phyloP scores from a whole-genome alignment of 2,113 vertebrate species.

The Toxotes chatareus region DNA sequence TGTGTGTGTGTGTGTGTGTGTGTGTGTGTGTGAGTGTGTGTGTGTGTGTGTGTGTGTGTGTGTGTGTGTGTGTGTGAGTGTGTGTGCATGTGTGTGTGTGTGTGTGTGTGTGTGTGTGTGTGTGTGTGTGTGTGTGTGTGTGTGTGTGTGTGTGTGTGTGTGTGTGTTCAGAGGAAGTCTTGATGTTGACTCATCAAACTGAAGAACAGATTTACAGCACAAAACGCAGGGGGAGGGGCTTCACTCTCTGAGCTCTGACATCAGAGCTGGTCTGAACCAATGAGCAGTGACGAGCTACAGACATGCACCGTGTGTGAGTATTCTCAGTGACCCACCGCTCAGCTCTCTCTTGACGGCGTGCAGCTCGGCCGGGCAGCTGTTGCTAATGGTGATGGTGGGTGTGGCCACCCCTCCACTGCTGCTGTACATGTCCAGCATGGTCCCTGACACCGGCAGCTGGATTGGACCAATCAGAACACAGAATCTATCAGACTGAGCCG shows the following conservation, averaged over 20 bases:
- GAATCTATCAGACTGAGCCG: neutral
- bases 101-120: neutral
- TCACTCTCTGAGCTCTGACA: neutral
- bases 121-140: neutral
- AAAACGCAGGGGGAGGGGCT: slow-evolving; percentile 10
- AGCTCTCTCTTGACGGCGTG: slow-evolving; percentile 87
- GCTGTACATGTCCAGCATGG: slow-evolving; percentile 86
- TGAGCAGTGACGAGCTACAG: neutral
- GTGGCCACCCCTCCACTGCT: slow-evolving; percentile 74
- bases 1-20: neutral
- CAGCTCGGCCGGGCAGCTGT: slow-evolving; percentile 91
- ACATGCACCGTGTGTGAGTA: neutral
- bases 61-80: neutral
- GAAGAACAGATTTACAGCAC: slow-evolving; percentile 33
- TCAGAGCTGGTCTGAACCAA: neutral
- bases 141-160: slow-evolving; percentile 2
- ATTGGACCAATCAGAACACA: slow-evolving; percentile 55
- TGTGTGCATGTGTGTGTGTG: no score
- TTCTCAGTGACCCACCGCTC: slow-evolving; percentile 75
- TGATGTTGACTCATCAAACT: slow-evolving; percentile 65
- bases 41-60: slow-evolving; percentile 1
- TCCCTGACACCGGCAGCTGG: slow-evolving; percentile 88
- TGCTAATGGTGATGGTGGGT: slow-evolving; percentile 85
- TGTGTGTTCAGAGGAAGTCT: slow-evolving; percentile 50
- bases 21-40: slow-evolving; percentile 1